Evolutionary conservation across 2,113 vertebrate species (phyloP).

Genomic region (Chaetorhynchus papuensis): DNA sequence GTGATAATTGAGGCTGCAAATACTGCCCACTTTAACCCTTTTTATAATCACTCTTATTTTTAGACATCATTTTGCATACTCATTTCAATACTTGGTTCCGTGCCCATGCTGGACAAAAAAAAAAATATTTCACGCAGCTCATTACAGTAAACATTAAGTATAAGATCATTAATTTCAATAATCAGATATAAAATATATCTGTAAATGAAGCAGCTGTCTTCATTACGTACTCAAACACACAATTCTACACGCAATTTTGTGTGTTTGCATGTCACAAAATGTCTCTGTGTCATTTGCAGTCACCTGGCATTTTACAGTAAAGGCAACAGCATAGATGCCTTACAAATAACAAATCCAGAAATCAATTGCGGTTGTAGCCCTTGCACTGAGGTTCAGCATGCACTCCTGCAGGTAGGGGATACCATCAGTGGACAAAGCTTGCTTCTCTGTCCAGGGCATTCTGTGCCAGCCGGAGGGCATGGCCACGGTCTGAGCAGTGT

Average conservation of each 20-base stretch:
- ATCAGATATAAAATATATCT: background rate
- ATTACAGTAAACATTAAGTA: background rate
- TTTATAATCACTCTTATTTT: background rate
- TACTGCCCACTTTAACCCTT: background rate
- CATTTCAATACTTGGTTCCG: background rate
- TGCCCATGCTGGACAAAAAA: background rate
- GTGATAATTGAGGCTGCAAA: background rate
- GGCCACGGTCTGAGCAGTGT: background rate
- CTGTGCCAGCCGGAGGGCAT: constrained; percentile 12
- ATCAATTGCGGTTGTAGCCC: background rate
- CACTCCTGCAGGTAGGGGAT: background rate
- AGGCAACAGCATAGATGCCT: background rate
- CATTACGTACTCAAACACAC: background rate
- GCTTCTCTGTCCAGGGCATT: constrained; percentile 39
- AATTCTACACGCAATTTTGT: background rate
- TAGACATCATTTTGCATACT: background rate
- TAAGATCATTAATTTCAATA: background rate
- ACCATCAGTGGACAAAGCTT: background rate
- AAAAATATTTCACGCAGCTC: background rate
- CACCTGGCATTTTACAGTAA: background rate
- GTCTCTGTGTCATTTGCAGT: background rate
- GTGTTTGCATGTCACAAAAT: background rate
- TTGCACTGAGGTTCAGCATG: background rate
- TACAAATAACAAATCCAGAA: background rate
- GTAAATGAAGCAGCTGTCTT: background rate